Conservation (phyloP, 2,888 invertebrate species). For the Branchipolynoe longqiensis region DNA sequence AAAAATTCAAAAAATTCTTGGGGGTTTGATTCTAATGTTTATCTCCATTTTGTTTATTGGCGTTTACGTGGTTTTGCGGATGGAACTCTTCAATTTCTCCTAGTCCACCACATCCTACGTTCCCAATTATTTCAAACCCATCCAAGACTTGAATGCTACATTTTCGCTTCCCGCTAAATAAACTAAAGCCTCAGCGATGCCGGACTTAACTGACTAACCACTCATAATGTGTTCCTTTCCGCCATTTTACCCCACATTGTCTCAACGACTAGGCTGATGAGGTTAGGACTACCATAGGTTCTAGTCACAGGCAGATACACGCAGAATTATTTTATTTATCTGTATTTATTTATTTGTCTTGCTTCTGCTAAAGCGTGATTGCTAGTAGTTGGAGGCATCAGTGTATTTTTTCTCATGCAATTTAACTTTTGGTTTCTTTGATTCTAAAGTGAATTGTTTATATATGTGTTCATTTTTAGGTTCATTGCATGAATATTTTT, state of each 20-base stretch:
- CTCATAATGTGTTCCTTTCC: slow-evolving; percentile 32
- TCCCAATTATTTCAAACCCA: no score
- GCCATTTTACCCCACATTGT: slow-evolving; percentile 1
- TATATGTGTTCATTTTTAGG: background rate
- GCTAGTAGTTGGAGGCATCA: slow-evolving; percentile 3
- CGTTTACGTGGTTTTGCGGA: no score
- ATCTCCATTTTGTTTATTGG: no score
- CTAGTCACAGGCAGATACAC: slow-evolving; percentile 12
- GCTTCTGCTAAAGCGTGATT: slow-evolving; percentile 13
- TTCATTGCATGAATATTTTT: background rate
- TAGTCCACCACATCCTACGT: no score
- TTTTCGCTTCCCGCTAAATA: no score
- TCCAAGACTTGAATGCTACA: no score
- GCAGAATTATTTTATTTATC: slow-evolving; percentile 11
- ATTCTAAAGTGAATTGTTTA: background rate
- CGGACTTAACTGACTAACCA: no score
- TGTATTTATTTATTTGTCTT: slow-evolving; percentile 25
- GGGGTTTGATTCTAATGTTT: no score
- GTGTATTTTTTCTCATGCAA: background rate
- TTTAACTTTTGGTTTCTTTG: slow-evolving; percentile 19
- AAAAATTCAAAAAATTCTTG: no score
- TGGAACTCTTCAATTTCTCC: no score
- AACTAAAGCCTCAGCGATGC: no score
- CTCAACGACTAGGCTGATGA: slow-evolving; percentile 43
- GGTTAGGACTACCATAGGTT: slow-evolving; percentile 44